These are phyloP conservation scores for Sakesphorus luctuosus DNA, from an alignment of 2,113 vertebrate genomes.

Conservation along the genomic window DNA sequence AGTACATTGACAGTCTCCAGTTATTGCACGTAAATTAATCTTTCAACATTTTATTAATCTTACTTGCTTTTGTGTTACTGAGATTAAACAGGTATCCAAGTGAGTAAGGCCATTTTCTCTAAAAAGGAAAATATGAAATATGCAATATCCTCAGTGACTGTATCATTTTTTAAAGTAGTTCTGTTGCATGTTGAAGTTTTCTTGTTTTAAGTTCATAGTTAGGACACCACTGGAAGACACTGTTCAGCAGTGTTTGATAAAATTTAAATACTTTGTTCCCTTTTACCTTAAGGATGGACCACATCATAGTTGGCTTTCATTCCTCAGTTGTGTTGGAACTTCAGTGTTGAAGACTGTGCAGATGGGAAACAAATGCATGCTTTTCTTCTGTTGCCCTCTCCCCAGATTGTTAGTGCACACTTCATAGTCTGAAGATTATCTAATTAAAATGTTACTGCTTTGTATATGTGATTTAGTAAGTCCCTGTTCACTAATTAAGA, in stretches of 20 bases:
- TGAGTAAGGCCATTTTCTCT: conserved; percentile 1
- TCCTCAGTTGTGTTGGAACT: conserved; percentile 35
- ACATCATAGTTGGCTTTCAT: conserved; percentile 48
- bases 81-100: neutral
- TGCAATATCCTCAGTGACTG: neutral
- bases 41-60: neutral
- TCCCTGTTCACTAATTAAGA: conserved; percentile 1
- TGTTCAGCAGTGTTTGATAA: neutral
- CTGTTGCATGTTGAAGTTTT: neutral
- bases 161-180: neutral
- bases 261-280: conserved; percentile 10
- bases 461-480: neutral
- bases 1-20: neutral
- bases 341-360: conserved; percentile 58
- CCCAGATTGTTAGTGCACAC: neutral
- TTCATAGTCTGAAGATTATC: neutral
- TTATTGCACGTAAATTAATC: neutral
- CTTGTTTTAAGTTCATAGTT: neutral
- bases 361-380: conserved; percentile 44
- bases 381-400: neutral
- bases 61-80: neutral
- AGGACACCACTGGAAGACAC: neutral
- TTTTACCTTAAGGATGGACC: conserved; percentile 50
- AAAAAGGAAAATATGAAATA: neutral
- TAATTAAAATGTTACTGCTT: neutral